These are phyloP conservation scores for Acinonyx jubatus DNA, from an alignment of 2,113 vertebrate species.

Conservation along the genomic window DNA sequence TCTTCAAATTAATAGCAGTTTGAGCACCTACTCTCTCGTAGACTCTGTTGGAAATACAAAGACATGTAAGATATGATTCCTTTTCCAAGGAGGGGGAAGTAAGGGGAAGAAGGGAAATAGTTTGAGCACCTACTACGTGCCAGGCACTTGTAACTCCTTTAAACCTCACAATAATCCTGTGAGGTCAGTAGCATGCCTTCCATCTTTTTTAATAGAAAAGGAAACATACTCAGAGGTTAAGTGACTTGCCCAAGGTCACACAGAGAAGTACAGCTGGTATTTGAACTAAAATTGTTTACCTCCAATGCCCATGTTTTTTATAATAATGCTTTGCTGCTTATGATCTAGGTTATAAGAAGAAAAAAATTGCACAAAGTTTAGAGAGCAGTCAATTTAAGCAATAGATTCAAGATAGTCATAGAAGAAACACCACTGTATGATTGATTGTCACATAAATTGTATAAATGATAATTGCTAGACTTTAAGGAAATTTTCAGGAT, in stretches of 20 bases:
- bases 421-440: conserved; percentile 32
- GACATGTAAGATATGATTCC: conserved; percentile 81
- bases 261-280: conserved; percentile 23
- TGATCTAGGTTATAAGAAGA: conserved; percentile 31
- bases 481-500: conserved; percentile 35
- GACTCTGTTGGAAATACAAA: conserved; percentile 82
- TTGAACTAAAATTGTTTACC: conserved; percentile 50
- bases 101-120: conserved; percentile 73
- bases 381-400: conserved; percentile 29
- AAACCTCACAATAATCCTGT: conserved; percentile 50
- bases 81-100: conserved; percentile 77
- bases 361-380: conserved; percentile 56
- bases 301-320: not conserved
- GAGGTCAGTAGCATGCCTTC: conserved; percentile 13
- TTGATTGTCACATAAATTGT: conserved; percentile 41
- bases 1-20: conserved; percentile 83
- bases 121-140: conserved; percentile 76
- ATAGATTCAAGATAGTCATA: conserved; percentile 37
- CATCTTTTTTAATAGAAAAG: conserved; percentile 13
- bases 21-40: conserved; percentile 82
- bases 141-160: conserved; percentile 69
- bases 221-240: conserved; percentile 32
- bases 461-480: conserved; percentile 28
- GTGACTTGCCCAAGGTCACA: conserved; percentile 51
- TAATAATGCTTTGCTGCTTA: conserved; percentile 1